Conservation (phyloP, 2,797 vertebrate genomes). For the Neostethus bicornis region DNA sequence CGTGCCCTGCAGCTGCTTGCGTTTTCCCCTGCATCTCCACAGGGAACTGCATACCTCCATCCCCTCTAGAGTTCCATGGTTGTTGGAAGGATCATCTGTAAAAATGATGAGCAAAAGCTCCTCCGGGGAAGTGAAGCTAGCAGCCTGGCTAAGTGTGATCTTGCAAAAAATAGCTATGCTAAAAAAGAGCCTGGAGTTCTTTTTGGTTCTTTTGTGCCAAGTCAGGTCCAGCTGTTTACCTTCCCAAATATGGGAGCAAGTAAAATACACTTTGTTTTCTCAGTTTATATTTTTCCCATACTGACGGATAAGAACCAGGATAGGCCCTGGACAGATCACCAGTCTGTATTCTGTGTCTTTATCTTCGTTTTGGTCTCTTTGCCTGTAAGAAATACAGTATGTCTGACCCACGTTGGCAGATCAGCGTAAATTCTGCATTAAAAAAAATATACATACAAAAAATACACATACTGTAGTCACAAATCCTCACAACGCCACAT, state of each 20-base stretch:
- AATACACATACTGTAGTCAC: too few relatives aligned
- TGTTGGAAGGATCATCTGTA: constrained; percentile 38
- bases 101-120: constrained; percentile 38
- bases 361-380: too few relatives aligned
- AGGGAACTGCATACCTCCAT: constrained; percentile 49
- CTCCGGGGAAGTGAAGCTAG: constrained; percentile 33
- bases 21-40: constrained; percentile 27
- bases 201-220: neutral
- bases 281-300: neutral
- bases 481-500: too few relatives aligned
- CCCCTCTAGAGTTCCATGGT: constrained; percentile 60
- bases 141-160: constrained; percentile 23
- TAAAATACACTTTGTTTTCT: too few relatives aligned
- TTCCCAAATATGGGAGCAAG: neutral
- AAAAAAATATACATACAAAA: too few relatives aligned
- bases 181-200: neutral
- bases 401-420: too few relatives aligned
- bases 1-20: constrained; percentile 54
- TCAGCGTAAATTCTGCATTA: too few relatives aligned
- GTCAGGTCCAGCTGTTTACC: neutral
- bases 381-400: too few relatives aligned
- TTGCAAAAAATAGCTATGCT: constrained; percentile 1
- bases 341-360: too few relatives aligned
- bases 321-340: too few relatives aligned
- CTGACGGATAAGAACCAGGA: too few relatives aligned